phyloP scores from a whole-genome alignment of 1,140 invertebrate species.

The Phenacoccus solenopsis region DNA sequence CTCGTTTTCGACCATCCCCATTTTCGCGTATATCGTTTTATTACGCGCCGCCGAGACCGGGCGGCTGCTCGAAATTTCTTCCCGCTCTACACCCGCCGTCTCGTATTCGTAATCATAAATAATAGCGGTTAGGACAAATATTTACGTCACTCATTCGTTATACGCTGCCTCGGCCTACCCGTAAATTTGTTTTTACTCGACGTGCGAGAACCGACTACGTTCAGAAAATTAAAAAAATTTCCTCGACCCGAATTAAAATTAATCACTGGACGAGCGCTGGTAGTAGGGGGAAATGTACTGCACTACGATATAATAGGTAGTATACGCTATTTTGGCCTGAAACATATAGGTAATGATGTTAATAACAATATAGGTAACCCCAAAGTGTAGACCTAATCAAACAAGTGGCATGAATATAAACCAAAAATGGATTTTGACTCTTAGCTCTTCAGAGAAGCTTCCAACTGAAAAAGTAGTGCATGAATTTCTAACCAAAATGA shows the following conservation, averaged over 20 bases:
- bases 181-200: slow-evolving; percentile 11
- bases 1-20: slow-evolving; percentile 12
- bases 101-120: slow-evolving; percentile 17
- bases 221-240: neutral
- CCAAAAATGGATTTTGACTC: no score
- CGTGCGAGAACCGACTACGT: neutral
- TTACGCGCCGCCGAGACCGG: neutral
- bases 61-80: neutral
- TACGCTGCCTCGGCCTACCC: neutral
- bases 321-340: no score
- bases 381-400: no score
- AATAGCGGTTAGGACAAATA: slow-evolving; percentile 16
- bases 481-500: no score
- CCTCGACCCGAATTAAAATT: neutral
- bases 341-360: no score
- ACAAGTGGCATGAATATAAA: no score
- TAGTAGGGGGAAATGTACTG: no score
- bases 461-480: no score
- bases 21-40: slow-evolving; percentile 14
- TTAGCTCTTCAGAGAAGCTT: no score
- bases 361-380: no score
- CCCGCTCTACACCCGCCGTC: neutral
- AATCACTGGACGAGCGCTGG: neutral
- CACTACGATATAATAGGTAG: no score
- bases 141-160: slow-evolving; percentile 16